Evolutionary conservation across 1,140 invertebrate species (phyloP).

Genomic region (Sitophilus oryzae): DNA sequence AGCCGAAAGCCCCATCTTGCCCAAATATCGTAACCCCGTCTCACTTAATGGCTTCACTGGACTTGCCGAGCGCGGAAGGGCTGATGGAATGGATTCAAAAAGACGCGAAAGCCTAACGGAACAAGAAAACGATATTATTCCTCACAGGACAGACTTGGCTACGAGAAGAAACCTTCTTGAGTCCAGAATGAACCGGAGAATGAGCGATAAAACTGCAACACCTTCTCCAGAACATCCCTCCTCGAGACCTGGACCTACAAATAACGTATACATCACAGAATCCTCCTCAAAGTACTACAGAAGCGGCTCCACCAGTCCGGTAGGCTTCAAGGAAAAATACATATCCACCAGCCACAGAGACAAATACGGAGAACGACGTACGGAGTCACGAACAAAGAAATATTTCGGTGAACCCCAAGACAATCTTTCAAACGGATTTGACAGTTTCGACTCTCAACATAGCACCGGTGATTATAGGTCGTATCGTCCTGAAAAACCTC

Average conservation of each 20-base stretch:
- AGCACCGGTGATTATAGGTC: constrained; percentile 53
- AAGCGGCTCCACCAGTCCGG: constrained; percentile 44
- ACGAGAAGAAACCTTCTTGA: constrained; percentile 68
- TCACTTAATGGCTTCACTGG: constrained; percentile 29
- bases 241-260: constrained; percentile 45
- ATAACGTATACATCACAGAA: constrained; percentile 50
- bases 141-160: constrained; percentile 55
- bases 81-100: constrained; percentile 59
- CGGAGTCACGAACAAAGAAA: constrained; percentile 48
- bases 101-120: constrained; percentile 49
- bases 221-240: constrained; percentile 49
- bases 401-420: constrained; percentile 43
- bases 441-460: constrained; percentile 55
- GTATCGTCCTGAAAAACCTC: constrained; percentile 39
- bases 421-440: constrained; percentile 37
- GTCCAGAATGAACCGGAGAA: constrained; percentile 58
- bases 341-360: constrained; percentile 50
- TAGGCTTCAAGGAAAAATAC: constrained; percentile 48
- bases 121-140: constrained; percentile 33
- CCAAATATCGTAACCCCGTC: constrained; percentile 32
- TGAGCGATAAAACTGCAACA: constrained; percentile 48
- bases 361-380: constrained; percentile 49
- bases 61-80: constrained; percentile 48
- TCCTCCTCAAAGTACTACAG: constrained; percentile 48
- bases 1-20: constrained; percentile 39